phyloP scores from a whole-genome alignment of 2,888 invertebrate genomes.

The Ophioninae sp. region DNA sequence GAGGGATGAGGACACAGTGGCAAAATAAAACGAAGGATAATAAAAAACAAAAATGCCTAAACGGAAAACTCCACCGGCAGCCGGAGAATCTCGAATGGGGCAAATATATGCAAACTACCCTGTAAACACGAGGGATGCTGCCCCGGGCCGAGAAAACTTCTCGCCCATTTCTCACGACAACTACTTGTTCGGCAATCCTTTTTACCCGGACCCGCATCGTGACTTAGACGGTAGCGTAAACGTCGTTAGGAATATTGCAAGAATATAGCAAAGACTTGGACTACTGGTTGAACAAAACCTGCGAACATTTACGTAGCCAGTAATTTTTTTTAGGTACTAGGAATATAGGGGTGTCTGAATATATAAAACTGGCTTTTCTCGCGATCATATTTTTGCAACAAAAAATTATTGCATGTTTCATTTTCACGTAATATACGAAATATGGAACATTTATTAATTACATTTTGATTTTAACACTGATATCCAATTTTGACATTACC shows the following conservation, averaged over 20 bases:
- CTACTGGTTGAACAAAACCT: not conserved
- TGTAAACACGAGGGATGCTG: constrained; percentile 33
- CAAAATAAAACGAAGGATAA: constrained; percentile 31
- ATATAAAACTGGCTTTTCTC: too few species aligned
- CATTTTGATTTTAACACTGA: too few species aligned
- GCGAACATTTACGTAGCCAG: too few species aligned
- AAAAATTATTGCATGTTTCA: too few species aligned
- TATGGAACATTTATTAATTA: too few species aligned
- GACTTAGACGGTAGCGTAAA: not conserved
- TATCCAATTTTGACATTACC: too few species aligned
- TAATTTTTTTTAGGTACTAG: too few species aligned
- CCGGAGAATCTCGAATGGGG: constrained; percentile 47
- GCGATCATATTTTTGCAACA: too few species aligned
- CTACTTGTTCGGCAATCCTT: constrained; percentile 21
- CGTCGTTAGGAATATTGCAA: constrained; percentile 1
- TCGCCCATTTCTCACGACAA: constrained; percentile 12
- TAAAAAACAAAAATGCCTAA: constrained; percentile 15
- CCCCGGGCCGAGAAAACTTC: not conserved
- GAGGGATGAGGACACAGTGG: constrained; percentile 1
- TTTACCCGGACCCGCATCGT: not conserved
- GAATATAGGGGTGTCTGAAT: too few species aligned
- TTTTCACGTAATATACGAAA: too few species aligned
- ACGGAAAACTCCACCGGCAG: constrained; percentile 40
- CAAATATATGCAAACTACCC: constrained; percentile 54
- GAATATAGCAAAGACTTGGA: not conserved